Percentiles rank a stretch among this genome's conserved stretches.
Evolutionary conservation across 2,797 vertebrate species (phyloP).

Genomic region (Bryconaethiops microstoma): DNA sequence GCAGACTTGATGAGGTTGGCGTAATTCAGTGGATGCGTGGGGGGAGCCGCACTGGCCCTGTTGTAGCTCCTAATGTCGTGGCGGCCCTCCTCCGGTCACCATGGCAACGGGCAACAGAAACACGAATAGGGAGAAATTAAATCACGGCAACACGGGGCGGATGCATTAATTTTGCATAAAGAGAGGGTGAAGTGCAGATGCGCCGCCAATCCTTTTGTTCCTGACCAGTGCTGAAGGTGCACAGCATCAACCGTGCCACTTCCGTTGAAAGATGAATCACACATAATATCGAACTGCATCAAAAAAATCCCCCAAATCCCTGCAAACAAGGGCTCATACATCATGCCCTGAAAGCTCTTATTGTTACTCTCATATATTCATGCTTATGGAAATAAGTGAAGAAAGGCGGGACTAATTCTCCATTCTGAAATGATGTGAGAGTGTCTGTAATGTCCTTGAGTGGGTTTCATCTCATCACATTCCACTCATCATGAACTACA

Average conservation of each 20-base stretch:
- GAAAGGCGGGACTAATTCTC: neutral
- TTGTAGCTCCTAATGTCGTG: conserved; percentile 72
- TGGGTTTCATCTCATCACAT: neutral
- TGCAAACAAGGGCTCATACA: neutral
- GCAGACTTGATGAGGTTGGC: conserved; percentile 57
- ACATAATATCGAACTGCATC: neutral
- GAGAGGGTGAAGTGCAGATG: conserved; percentile 57
- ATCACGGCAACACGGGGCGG: conserved; percentile 58
- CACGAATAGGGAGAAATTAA: conserved; percentile 56
- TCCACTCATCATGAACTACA: neutral
- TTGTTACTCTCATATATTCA: neutral
- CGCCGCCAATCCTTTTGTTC: conserved; percentile 68
- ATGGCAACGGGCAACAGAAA: conserved; percentile 68
- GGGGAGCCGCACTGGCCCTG: conserved; percentile 72
- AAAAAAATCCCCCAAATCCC: neutral
- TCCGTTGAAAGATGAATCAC: neutral
- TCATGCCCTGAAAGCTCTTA: neutral
- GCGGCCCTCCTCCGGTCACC: conserved; percentile 70
- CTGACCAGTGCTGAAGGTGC: neutral
- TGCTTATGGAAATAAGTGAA: neutral
- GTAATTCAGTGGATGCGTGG: conserved; percentile 50
- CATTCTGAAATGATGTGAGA: neutral
- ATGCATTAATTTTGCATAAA: conserved; percentile 76
- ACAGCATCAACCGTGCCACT: neutral
- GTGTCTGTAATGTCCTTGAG: too few relatives aligned